Percentiles rank a stretch among this genome's conserved stretches.
phyloP scores from a whole-genome alignment of 2,888 invertebrate genomes.

The Sarcophaga carnaria region DNA sequence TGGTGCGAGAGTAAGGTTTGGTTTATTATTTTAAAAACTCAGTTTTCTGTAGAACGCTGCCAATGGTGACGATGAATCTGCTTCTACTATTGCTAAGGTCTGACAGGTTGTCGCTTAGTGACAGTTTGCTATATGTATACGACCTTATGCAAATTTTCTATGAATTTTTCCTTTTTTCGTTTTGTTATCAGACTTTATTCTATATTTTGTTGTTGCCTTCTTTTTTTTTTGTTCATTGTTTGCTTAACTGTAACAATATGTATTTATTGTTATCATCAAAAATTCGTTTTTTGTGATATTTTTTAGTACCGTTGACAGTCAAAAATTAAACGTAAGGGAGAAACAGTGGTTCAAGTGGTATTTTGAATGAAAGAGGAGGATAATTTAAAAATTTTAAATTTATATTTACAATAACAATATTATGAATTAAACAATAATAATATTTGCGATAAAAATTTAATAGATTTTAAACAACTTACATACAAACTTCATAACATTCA shows the following conservation, averaged over 20 bases:
- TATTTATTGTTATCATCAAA: conserved; percentile 50
- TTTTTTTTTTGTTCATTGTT: background rate
- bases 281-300: background rate
- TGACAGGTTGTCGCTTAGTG: conserved; percentile 41
- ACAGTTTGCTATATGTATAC: conserved; percentile 56
- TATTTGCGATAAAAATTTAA: too few species aligned
- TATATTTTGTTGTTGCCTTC: background rate
- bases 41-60: background rate
- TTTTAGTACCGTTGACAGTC: conserved; percentile 33
- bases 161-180: conserved; percentile 20
- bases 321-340: conserved; percentile 22
- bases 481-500: too few species aligned
- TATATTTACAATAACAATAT: too few species aligned
- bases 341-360: conserved; percentile 19
- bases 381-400: background rate
- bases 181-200: conserved; percentile 2
- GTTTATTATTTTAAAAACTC: conserved; percentile 34
- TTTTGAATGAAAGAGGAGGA: background rate
- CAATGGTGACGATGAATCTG: conserved; percentile 24
- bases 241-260: conserved; percentile 31
- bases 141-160: conserved; percentile 64
- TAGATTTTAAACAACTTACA: too few species aligned
- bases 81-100: conserved; percentile 17
- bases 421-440: too few species aligned
- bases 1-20: conserved; percentile 15